phyloP scores from a whole-genome alignment of 2,797 vertebrate species.

The Pantherophis vulpinus region DNA sequence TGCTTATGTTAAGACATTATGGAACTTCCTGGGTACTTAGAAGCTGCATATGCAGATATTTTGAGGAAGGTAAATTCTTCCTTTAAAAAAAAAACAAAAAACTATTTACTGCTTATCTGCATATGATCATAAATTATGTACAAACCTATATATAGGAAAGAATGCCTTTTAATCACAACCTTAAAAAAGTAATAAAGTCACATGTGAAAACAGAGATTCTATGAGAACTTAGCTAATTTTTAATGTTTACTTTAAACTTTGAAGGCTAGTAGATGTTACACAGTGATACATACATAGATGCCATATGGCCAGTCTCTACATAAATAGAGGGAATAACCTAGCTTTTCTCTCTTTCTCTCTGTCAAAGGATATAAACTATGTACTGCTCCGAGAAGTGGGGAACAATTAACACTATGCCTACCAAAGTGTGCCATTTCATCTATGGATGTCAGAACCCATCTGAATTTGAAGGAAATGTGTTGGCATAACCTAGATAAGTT shows the following conservation, averaged over 20 bases:
- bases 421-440: neutral
- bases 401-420: neutral
- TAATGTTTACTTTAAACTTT: neutral
- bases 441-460: neutral
- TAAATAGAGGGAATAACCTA: neutral
- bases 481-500: neutral
- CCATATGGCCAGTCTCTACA: neutral
- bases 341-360: neutral
- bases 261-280: neutral
- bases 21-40: constrained; percentile 47
- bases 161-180: neutral
- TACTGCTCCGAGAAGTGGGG: neutral
- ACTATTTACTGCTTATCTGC: constrained; percentile 25
- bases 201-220: neutral
- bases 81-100: constrained; percentile 46
- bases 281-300: neutral
- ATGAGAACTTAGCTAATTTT: neutral
- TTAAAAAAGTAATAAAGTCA: neutral
- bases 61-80: constrained; percentile 44
- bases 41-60: constrained; percentile 19
- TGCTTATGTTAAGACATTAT: constrained; percentile 51
- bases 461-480: neutral
- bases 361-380: neutral
- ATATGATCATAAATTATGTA: neutral
- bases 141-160: neutral